phyloP scores from a whole-genome alignment of 92 coral and sea anemone genomes.

The Umimayanthus chanpuru region DNA sequence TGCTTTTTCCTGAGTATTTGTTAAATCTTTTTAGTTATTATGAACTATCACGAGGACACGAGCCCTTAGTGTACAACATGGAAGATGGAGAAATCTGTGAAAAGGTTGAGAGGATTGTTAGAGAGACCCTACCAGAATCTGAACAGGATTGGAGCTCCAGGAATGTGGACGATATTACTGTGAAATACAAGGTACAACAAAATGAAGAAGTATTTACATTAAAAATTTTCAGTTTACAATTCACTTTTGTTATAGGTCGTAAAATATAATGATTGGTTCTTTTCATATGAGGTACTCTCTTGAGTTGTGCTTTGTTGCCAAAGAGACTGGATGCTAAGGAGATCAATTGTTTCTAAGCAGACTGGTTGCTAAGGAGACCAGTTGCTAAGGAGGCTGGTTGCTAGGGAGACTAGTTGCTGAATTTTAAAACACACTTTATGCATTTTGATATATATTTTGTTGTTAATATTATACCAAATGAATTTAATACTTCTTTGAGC shows the following conservation, averaged over 20 bases:
- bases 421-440: too few relatives aligned
- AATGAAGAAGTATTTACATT: not conserved
- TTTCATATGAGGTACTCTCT: too few relatives aligned
- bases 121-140: slow-evolving; percentile 39
- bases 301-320: too few relatives aligned
- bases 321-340: too few relatives aligned
- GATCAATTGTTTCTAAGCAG: too few relatives aligned
- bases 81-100: slow-evolving; percentile 56
- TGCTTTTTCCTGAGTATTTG: not conserved
- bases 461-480: too few relatives aligned
- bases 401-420: too few relatives aligned
- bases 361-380: too few relatives aligned
- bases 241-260: not conserved
- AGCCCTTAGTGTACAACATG: slow-evolving; percentile 65
- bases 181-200: slow-evolving; percentile 24
- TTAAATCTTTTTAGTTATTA: slow-evolving; percentile 57
- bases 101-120: slow-evolving; percentile 56
- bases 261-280: too few relatives aligned
- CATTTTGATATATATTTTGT: too few relatives aligned
- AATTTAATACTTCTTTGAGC: too few relatives aligned
- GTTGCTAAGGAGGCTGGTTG: too few relatives aligned
- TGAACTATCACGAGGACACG: slow-evolving; percentile 53
- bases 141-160: not conserved
- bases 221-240: not conserved
- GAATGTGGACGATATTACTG: not conserved